These are phyloP conservation scores for Catamblyrhynchus diadema DNA, from an alignment of 2,797 vertebrate species.

Conservation along the genomic window DNA sequence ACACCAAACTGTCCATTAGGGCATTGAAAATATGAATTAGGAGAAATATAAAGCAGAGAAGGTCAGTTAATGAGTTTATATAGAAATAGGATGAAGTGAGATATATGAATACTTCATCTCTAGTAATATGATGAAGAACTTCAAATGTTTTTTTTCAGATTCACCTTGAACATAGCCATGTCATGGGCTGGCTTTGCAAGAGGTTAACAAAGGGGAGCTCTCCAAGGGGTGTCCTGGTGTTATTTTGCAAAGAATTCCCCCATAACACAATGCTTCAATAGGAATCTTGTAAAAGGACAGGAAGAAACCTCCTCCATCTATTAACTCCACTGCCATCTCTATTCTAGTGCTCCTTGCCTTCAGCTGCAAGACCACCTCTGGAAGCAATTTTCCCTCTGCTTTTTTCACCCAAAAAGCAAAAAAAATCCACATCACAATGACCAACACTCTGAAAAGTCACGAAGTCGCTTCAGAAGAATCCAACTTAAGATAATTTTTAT, in stretches of 20 bases:
- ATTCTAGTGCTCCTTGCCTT: background rate
- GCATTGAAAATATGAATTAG: background rate
- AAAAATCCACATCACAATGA: rapidly evolving
- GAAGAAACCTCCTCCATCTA: background rate
- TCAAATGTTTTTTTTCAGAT: background rate
- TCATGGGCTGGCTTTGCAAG: background rate
- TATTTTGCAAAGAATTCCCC: background rate
- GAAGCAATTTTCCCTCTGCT: background rate
- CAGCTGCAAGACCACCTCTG: background rate
- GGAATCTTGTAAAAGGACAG: background rate
- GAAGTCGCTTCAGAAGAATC: background rate
- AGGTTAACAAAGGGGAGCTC: background rate
- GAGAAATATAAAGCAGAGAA: background rate
- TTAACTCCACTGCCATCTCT: background rate
- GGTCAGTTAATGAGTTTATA: background rate
- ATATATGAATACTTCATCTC: background rate
- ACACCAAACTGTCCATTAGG: background rate
- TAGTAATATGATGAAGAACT: background rate
- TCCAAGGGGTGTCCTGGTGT: background rate
- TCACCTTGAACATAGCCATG: background rate
- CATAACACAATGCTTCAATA: background rate
- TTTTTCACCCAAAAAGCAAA: background rate
- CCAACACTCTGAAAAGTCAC: background rate
- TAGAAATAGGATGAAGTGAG: background rate
- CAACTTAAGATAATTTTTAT: background rate